phyloP scores from a whole-genome alignment of 1,140 invertebrate genomes.

The Halictus rubicundus region DNA sequence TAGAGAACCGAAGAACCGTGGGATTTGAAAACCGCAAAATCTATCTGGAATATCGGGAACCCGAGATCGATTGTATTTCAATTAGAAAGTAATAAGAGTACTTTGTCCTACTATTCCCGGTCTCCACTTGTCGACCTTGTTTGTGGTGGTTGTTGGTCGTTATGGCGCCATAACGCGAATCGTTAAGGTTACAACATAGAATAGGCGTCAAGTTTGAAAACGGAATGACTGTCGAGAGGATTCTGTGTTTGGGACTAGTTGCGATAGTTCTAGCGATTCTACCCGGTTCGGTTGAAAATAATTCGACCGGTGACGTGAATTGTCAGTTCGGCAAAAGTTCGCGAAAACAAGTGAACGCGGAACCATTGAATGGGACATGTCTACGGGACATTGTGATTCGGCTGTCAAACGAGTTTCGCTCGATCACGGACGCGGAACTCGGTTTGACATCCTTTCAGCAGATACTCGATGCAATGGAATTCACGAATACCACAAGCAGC shows the following conservation, averaged over 20 bases:
- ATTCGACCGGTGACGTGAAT: slow-evolving; percentile 27
- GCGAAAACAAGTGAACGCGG: slow-evolving; percentile 74
- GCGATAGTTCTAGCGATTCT: slow-evolving; percentile 20
- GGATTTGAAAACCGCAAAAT: slow-evolving; percentile 13
- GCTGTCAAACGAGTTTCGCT: slow-evolving; percentile 70
- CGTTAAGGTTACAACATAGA: slow-evolving; percentile 46
- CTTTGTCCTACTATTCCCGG: slow-evolving; percentile 27
- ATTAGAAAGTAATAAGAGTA: slow-evolving; percentile 40
- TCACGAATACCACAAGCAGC: slow-evolving; percentile 63
- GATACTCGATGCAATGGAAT: slow-evolving; percentile 74
- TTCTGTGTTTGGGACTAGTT: slow-evolving; percentile 11
- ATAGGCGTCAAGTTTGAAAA: slow-evolving; percentile 14
- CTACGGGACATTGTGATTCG: slow-evolving; percentile 72
- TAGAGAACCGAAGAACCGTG: neutral
- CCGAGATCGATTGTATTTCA: slow-evolving; percentile 29
- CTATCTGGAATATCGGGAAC: slow-evolving; percentile 6
- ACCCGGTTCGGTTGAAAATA: neutral
- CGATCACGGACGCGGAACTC: slow-evolving; percentile 74
- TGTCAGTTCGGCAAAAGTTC: slow-evolving; percentile 72
- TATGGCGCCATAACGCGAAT: slow-evolving; percentile 25
- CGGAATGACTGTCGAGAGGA: slow-evolving; percentile 21
- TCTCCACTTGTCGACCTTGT: slow-evolving; percentile 42
- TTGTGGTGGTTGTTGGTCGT: slow-evolving; percentile 20
- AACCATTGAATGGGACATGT: slow-evolving; percentile 74
- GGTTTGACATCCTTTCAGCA: slow-evolving; percentile 73